Percentiles rank a stretch among this genome's conserved stretches.
Evolutionary conservation across 2,888 invertebrate genomes (phyloP).

Genomic region (Ormyrus thymus): DNA sequence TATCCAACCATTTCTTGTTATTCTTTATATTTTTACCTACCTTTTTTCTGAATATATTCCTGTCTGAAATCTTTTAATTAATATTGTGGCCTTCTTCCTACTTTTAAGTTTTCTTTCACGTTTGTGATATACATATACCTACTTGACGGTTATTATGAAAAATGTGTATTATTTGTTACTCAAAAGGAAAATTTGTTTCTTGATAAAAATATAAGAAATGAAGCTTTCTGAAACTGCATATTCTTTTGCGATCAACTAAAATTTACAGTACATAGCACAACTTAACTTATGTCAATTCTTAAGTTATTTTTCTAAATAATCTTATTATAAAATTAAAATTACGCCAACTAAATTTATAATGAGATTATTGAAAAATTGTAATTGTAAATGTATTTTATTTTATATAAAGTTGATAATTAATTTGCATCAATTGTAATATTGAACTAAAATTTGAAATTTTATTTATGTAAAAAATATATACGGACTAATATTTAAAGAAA

Average conservation of each 20-base stretch:
- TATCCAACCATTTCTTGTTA: background rate
- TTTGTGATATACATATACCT: slow-evolving; percentile 33
- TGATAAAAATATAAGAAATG: background rate
- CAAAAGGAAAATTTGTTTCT: too few species aligned
- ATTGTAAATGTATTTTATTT: too few species aligned
- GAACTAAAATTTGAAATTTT: background rate
- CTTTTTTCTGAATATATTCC: background rate
- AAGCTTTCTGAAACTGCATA: slow-evolving; percentile 22
- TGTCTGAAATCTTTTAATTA: slow-evolving; percentile 13
- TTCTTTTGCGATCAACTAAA: slow-evolving; percentile 10
- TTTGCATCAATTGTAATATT: slow-evolving; percentile 26
- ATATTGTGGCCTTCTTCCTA: slow-evolving; percentile 31
- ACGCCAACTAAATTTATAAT: background rate
- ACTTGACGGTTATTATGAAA: slow-evolving; percentile 45
- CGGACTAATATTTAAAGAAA: slow-evolving; percentile 23
- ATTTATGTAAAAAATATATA: slow-evolving; percentile 18
- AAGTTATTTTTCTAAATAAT: slow-evolving; percentile 30
- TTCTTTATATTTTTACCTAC: slow-evolving; percentile 2
- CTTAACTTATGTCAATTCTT: slow-evolving; percentile 14
- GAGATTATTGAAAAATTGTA: background rate
- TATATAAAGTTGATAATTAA: slow-evolving; percentile 25
- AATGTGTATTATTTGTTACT: background rate
- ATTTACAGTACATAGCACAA: slow-evolving; percentile 23
- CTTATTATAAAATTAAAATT: slow-evolving; percentile 15
- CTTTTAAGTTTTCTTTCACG: slow-evolving; percentile 32